These are phyloP conservation scores for Suncus etruscus DNA, from an alignment of 2,113 vertebrate genomes.

Conservation along the genomic window DNA sequence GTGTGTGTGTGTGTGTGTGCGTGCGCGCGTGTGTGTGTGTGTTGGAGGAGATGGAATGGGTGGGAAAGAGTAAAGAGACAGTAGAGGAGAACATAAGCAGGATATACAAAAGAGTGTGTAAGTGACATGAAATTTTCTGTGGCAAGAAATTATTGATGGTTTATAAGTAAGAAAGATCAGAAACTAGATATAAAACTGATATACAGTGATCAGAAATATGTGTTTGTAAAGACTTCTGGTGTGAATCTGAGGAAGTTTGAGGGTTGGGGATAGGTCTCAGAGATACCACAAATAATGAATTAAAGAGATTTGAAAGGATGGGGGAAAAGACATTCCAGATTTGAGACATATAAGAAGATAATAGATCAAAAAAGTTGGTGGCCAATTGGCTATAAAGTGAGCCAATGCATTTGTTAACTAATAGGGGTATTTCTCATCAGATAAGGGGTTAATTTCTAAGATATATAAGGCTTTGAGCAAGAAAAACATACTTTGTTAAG, in stretches of 20 bases:
- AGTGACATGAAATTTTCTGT: too few relatives aligned
- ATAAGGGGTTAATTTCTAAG: too few relatives aligned
- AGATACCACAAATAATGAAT: too few relatives aligned
- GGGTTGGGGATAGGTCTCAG: too few relatives aligned
- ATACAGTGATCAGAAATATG: neutral
- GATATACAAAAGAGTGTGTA: neutral
- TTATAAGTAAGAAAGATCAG: neutral
- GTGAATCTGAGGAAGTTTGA: conserved; percentile 13
- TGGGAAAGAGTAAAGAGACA: neutral
- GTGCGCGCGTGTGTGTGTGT: too few relatives aligned
- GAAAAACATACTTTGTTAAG: too few relatives aligned
- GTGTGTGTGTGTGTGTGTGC: too few relatives aligned
- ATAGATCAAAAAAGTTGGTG: neutral
- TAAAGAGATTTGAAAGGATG: too few relatives aligned
- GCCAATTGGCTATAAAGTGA: neutral
- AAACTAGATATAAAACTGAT: neutral
- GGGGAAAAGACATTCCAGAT: neutral
- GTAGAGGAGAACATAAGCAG: neutral
- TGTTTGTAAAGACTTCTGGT: neutral
- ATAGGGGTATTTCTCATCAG: neutral
- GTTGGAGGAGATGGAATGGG: neutral
- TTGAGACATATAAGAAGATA: neutral
- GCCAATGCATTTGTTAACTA: neutral
- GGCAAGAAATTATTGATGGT: neutral
- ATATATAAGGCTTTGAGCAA: too few relatives aligned